Evolutionary conservation across 2,113 vertebrate genomes (phyloP).

Genomic region (Phasianus colchicus): DNA sequence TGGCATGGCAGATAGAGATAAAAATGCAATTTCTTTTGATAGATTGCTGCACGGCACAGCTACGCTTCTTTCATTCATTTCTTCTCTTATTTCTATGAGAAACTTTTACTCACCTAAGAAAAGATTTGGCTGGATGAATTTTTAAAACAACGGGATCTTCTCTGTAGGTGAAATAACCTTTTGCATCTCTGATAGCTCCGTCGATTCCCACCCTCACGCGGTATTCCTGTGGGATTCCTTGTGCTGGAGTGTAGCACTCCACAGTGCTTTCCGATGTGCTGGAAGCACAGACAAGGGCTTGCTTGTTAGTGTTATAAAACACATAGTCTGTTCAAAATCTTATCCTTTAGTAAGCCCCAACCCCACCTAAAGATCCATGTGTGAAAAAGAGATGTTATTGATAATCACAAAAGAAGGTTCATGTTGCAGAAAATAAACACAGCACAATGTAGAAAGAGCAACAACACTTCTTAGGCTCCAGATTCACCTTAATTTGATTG

Average conservation of each 20-base stretch:
- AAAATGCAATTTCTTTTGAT: slow-evolving; percentile 57
- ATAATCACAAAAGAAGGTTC: neutral
- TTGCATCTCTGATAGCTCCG: slow-evolving; percentile 76
- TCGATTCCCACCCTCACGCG: slow-evolving; percentile 87
- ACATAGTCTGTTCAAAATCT: neutral
- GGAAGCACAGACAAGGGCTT: slow-evolving; percentile 1
- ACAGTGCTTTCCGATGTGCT: slow-evolving; percentile 73
- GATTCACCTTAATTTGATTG: neutral
- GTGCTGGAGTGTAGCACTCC: slow-evolving; percentile 89
- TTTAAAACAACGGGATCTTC: slow-evolving; percentile 89
- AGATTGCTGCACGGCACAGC: neutral
- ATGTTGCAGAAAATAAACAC: neutral
- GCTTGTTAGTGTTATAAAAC: neutral
- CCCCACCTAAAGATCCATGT: neutral
- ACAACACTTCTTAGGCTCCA: neutral
- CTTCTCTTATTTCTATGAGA: neutral
- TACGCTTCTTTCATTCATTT: neutral
- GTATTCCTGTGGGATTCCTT: slow-evolving; percentile 76
- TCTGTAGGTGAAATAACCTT: slow-evolving; percentile 85
- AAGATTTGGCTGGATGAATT: slow-evolving; percentile 92
- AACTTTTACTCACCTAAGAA: slow-evolving; percentile 87
- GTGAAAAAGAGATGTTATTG: neutral
- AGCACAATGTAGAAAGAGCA: neutral
- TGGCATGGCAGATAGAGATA: slow-evolving; percentile 39
- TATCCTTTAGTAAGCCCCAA: neutral